These are phyloP conservation scores for Lucilia sericata DNA, from an alignment of 1,140 invertebrate genomes.

Conservation along the genomic window DNA sequence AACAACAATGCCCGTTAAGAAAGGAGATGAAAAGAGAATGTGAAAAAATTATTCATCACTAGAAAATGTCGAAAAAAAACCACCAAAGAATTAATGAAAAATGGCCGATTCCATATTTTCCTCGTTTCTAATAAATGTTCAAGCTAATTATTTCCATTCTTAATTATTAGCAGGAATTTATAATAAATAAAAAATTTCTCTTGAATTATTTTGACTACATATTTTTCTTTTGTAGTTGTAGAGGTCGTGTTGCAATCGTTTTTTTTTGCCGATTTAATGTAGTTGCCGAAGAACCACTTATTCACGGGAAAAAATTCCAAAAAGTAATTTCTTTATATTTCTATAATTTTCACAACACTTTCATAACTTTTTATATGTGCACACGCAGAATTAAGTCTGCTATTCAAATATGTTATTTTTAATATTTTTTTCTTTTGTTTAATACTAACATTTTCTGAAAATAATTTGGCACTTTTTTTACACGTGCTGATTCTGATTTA, in stretches of 20 bases:
- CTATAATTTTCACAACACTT: conserved; percentile 48
- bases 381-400: conserved; percentile 37
- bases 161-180: background rate
- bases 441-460: conserved; percentile 67
- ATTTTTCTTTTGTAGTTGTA: background rate
- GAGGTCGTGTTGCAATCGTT: conserved; percentile 31
- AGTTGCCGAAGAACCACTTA: conserved; percentile 35
- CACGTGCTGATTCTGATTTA: conserved; percentile 67
- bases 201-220: background rate
- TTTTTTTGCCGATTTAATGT: conserved; percentile 36
- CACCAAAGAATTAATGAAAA: background rate
- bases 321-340: conserved; percentile 37
- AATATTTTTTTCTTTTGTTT: conserved; percentile 48
- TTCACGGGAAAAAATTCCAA: conserved; percentile 6
- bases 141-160: background rate
- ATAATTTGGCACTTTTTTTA: conserved; percentile 68
- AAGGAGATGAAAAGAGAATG: background rate
- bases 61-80: background rate
- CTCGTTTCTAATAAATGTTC: background rate
- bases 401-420: conserved; percentile 34
- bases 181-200: background rate
- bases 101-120: background rate
- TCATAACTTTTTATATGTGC: conserved; percentile 39
- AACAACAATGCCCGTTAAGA: conserved; percentile 17
- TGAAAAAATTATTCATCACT: background rate